A percentile compares a stretch with the other conserved stretches of the same genome.
These are phyloP conservation scores for Eucera pruinosa DNA, from an alignment of 2,888 invertebrate species.

Conservation along the genomic window DNA sequence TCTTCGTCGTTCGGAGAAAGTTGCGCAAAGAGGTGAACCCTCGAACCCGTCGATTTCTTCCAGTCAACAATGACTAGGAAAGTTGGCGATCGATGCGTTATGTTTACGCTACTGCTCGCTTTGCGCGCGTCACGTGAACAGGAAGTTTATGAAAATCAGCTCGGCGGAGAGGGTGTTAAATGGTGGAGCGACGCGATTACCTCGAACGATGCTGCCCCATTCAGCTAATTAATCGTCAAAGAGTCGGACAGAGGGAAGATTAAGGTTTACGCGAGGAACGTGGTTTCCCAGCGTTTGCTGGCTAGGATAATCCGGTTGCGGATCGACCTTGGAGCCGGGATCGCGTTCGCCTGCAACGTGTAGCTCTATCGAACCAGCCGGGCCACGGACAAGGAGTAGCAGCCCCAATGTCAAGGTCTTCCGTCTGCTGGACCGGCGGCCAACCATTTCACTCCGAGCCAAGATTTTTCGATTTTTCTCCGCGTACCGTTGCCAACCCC, in stretches of 20 bases:
- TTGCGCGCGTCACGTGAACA: no score
- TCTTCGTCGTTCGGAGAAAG: no score
- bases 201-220: no score
- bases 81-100: no score
- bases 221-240: background rate
- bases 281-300: constrained; percentile 33
- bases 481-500: no score
- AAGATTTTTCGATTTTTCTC: constrained; percentile 23
- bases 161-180: no score
- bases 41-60: no score
- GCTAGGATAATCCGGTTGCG: constrained; percentile 67
- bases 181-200: no score
- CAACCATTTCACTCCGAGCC: constrained; percentile 4
- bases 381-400: constrained; percentile 75
- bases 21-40: no score
- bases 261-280: constrained; percentile 21
- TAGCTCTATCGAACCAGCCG: constrained; percentile 81
- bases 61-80: no score
- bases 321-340: constrained; percentile 73
- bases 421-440: constrained; percentile 33
- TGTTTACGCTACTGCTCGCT: no score
- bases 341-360: constrained; percentile 71
- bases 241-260: background rate
- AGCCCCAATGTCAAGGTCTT: constrained; percentile 76
- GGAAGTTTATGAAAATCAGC: no score